Percentiles rank a stretch among this genome's conserved stretches.
Evolutionary conservation across 2,113 vertebrate genomes (phyloP).

Genomic region (Otolemur garnettii): DNA sequence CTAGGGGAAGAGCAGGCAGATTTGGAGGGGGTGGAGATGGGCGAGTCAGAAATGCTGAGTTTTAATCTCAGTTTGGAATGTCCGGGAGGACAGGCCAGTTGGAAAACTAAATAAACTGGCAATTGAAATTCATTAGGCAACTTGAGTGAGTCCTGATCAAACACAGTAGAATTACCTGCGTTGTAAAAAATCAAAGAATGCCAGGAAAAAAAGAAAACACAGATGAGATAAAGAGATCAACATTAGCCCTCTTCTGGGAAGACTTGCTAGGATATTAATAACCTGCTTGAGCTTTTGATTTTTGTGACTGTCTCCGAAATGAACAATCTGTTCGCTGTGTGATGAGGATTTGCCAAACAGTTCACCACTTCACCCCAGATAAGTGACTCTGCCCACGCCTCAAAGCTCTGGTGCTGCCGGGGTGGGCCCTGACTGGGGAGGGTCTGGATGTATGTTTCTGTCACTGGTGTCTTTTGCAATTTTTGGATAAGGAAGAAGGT

Average conservation of each 20-base stretch:
- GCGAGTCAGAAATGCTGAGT: not conserved
- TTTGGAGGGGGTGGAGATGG: not conserved
- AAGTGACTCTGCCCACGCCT: fast-evolving
- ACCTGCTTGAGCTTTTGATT: slow-evolving; percentile 83
- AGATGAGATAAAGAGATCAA: slow-evolving; percentile 81
- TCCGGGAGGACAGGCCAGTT: not conserved
- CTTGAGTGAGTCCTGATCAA: slow-evolving; percentile 66
- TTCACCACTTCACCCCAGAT: slow-evolving; percentile 39
- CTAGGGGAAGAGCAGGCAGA: not conserved
- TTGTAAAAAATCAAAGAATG: slow-evolving; percentile 78
- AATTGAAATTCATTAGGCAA: slow-evolving; percentile 76
- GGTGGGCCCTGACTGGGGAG: fast-evolving
- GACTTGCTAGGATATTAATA: slow-evolving; percentile 78
- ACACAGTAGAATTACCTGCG: slow-evolving; percentile 78
- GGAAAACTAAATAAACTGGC: slow-evolving; percentile 46
- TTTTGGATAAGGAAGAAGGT: slow-evolving; percentile 8
- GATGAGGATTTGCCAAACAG: slow-evolving; percentile 45
- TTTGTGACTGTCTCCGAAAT: slow-evolving; percentile 39
- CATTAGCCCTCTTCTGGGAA: slow-evolving; percentile 79
- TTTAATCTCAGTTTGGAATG: slow-evolving; percentile 65
- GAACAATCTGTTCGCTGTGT: slow-evolving; percentile 67
- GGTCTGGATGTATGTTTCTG: not conserved
- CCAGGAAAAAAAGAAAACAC: slow-evolving; percentile 65
- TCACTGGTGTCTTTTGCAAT: not conserved
- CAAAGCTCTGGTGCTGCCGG: not conserved